Conservation (phyloP, 2,113 vertebrate genomes). For the Colinus virginianus region DNA sequence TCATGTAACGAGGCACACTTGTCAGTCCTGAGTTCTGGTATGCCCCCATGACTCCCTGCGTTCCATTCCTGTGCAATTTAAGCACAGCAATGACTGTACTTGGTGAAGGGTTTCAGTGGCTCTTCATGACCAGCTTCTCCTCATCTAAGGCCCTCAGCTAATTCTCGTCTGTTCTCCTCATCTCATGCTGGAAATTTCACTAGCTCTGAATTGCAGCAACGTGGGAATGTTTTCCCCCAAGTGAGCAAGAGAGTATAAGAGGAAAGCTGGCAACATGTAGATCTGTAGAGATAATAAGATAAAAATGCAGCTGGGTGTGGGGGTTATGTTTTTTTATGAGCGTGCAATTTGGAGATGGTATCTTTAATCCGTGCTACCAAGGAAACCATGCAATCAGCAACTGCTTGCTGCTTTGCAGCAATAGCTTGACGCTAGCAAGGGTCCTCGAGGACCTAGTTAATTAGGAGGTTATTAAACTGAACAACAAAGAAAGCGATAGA, state of each 20-base stretch:
- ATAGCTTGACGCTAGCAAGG: background rate
- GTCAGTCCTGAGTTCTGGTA: background rate
- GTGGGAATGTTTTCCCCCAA: background rate
- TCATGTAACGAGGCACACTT: background rate
- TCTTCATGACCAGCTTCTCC: background rate
- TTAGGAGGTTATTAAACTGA: background rate
- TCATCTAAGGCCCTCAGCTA: background rate
- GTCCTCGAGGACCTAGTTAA: background rate
- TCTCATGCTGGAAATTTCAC: background rate
- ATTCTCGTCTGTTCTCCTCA: no score
- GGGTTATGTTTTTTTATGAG: background rate
- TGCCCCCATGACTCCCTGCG: background rate
- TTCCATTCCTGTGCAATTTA: background rate
- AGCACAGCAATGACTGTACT: background rate
- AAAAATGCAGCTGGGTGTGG: background rate
- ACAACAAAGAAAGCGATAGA: background rate
- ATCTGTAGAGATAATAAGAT: background rate
- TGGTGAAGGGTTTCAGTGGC: rapidly evolving
- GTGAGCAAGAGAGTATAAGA: background rate
- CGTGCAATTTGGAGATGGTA: background rate
- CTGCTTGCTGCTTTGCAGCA: background rate
- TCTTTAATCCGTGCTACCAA: background rate
- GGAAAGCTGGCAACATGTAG: background rate
- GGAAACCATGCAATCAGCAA: background rate
- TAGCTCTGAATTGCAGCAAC: rapidly evolving